Base-by-base conservation (phyloP, 2,797 vertebrate species). In the Sebastes cheni region DNA sequence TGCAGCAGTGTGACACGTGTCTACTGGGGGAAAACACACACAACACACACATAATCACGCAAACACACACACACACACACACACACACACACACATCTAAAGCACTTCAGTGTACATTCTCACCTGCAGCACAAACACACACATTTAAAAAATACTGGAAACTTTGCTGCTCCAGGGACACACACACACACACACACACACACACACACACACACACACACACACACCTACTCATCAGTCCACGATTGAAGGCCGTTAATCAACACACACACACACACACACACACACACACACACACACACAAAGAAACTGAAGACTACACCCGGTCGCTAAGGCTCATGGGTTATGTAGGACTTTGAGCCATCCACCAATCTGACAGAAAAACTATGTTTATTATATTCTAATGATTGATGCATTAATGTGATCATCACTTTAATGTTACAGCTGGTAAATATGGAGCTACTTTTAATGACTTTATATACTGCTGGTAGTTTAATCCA, bases 21-120 rank as follows among this genome's bases (percentile, higher is more conserved):
- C 42, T 7, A 59, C 64, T 39, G 36, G 36, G 36, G 42, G 58
- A 12, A 25, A 1, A 27, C 27, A 27, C 27, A 27, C 27, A 27
- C 1, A 36, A 25, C 61, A 65, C 12, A 74, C 78, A 34, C 34
- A 34, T 4, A 34, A 34, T 11, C 34, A 34, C 34, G 11, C 34
- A 34, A 2, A 78, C 76, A 75, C 73, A 80, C 64, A 88, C 58
- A 67, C 14, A 67, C 76, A 76, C 42, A 67, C 64, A 67, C 54
- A 81, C 46, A 67, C 54, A 79, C 12, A 42, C 82, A 88, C 79
- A 23, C 6, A 32, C 52, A 27, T 23, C 11, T 36, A 36, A 11
- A 56, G 84, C 83, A 80, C 81, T 52, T 83, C 32, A 39, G 59
- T 68, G 20, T 20, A 64, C 73, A 61, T 82, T 71, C 73, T 86